Evolutionary conservation across 2,888 invertebrate genomes (phyloP).

Genomic region (Lithophane semibrunnea): DNA sequence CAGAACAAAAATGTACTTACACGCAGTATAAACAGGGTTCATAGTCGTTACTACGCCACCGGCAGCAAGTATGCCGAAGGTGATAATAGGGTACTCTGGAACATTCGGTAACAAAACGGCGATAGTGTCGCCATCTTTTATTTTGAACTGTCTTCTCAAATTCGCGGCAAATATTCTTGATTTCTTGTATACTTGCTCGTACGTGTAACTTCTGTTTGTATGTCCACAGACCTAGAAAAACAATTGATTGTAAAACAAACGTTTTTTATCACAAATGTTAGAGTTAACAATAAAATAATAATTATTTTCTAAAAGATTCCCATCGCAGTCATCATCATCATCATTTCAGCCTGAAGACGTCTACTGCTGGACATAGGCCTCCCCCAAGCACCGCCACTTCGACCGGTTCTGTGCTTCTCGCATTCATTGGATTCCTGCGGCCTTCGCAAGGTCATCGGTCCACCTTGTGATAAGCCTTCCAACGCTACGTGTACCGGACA

Average conservation of each 20-base stretch:
- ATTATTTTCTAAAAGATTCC: too few relatives aligned
- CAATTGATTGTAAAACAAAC: neutral
- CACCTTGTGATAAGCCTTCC: too few relatives aligned
- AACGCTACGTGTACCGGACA: too few relatives aligned
- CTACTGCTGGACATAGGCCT: too few relatives aligned
- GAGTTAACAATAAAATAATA: too few relatives aligned
- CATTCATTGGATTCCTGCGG: too few relatives aligned
- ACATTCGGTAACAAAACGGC: slow-evolving; percentile 93
- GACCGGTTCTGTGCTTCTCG: too few relatives aligned
- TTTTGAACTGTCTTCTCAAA: slow-evolving; percentile 91
- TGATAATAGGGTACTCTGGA: slow-evolving; percentile 92
- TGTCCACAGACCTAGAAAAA: slow-evolving; percentile 92
- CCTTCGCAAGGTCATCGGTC: too few relatives aligned
- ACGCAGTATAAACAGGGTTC: slow-evolving; percentile 93
- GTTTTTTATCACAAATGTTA: too few relatives aligned
- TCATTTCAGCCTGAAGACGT: too few relatives aligned
- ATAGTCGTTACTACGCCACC: slow-evolving; percentile 92
- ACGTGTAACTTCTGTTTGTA: slow-evolving; percentile 93
- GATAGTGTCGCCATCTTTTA: slow-evolving; percentile 91
- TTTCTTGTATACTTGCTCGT: slow-evolving; percentile 90
- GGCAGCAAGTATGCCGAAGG: slow-evolving; percentile 91
- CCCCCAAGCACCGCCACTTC: too few relatives aligned
- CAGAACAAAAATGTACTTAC: slow-evolving; percentile 74
- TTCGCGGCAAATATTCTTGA: slow-evolving; percentile 91
- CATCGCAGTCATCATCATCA: too few relatives aligned